A percentile compares a stretch with the other conserved stretches of the same genome.
Conservation (phyloP, 2,888 invertebrate genomes). For the Dryobota labecula region DNA sequence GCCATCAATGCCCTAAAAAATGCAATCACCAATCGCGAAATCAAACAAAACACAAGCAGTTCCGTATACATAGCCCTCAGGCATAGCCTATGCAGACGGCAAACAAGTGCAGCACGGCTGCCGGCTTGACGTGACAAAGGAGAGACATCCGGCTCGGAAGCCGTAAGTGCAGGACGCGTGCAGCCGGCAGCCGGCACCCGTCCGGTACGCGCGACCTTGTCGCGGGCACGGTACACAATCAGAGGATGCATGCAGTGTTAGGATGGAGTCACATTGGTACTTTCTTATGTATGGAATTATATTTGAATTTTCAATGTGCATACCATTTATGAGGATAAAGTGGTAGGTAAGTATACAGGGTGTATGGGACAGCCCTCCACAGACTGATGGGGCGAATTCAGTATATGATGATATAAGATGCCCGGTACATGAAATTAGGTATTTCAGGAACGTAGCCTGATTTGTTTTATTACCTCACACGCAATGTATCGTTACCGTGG, state of each 20-base stretch:
- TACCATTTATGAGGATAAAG: neutral
- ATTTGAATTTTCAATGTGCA: conserved; percentile 11
- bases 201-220: conserved; percentile 59
- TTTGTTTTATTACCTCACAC: too few relatives aligned
- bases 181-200: conserved; percentile 49
- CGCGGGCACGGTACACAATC: conserved; percentile 31
- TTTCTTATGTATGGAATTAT: conserved; percentile 12
- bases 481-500: too few relatives aligned
- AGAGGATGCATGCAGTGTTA: conserved; percentile 25
- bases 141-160: conserved; percentile 62
- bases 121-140: conserved; percentile 56
- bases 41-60: conserved; percentile 27
- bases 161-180: conserved; percentile 67
- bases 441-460: too few relatives aligned
- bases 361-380: too few relatives aligned
- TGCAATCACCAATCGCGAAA: conserved; percentile 21
- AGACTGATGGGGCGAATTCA: too few relatives aligned
- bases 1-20: conserved; percentile 3
- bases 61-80: conserved; percentile 12
- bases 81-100: conserved; percentile 6
- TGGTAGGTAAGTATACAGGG: neutral
- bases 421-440: too few relatives aligned
- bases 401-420: too few relatives aligned
- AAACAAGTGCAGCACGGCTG: conserved; percentile 50
- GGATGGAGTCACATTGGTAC: conserved; percentile 14